Conservation (phyloP, 1,140 invertebrate genomes). For the Tribolium madens region DNA sequence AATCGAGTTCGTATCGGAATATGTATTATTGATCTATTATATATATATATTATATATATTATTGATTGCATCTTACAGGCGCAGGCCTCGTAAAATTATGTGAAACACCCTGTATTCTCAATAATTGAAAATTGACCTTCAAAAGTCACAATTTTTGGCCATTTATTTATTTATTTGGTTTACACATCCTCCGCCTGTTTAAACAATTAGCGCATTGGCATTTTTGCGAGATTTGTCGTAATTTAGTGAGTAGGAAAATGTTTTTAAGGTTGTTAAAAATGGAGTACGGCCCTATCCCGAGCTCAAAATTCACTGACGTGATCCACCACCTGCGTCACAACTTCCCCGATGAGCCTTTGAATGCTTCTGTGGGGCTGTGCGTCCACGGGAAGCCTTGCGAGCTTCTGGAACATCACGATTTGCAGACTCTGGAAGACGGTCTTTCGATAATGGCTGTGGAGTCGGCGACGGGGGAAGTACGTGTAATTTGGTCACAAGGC, state of each 20-base stretch:
- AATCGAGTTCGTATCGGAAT: no score
- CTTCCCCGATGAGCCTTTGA: constrained; percentile 85
- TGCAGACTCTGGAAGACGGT: constrained; percentile 76
- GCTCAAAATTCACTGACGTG: constrained; percentile 71
- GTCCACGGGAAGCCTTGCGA: constrained; percentile 74
- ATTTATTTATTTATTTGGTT: not conserved
- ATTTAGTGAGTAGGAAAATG: no score
- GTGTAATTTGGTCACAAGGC: constrained; percentile 47
- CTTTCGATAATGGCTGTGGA: constrained; percentile 78
- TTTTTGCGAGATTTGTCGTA: not conserved
- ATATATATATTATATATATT: no score
- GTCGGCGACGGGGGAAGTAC: constrained; percentile 72
- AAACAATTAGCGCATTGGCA: not conserved
- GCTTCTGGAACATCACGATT: constrained; percentile 80
- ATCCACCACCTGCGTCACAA: constrained; percentile 80
- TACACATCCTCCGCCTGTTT: not conserved
- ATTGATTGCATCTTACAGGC: no score
- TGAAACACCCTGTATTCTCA: no score
- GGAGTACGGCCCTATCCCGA: constrained; percentile 68
- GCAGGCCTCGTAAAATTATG: no score
- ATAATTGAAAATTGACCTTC: no score
- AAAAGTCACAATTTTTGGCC: no score
- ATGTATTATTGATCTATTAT: no score
- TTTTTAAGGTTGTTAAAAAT: constrained; percentile 58
- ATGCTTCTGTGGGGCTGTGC: constrained; percentile 79